Evolutionary conservation across 1,140 invertebrate species (phyloP).

Genomic region (Ceratosolen fusciceps): DNA sequence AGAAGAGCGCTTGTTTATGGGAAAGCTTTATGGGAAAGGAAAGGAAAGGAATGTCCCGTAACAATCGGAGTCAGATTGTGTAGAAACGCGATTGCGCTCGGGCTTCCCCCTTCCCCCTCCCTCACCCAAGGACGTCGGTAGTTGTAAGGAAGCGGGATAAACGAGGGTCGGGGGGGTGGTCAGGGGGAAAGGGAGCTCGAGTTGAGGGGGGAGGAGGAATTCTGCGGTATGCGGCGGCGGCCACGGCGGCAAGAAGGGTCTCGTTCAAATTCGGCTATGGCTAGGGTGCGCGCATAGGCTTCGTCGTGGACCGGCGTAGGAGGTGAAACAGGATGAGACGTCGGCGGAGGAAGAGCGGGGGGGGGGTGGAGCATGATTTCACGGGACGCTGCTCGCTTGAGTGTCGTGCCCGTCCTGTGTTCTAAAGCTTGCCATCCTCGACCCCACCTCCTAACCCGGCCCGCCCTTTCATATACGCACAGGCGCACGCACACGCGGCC

Average conservation of each 20-base stretch:
- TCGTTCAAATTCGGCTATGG: not conserved
- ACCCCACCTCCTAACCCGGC: no score
- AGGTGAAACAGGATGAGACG: no score
- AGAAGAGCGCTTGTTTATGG: not conserved
- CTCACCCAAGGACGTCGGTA: no score
- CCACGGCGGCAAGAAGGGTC: not conserved
- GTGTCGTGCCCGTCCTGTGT: constrained; percentile 56
- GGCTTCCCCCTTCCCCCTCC: not conserved
- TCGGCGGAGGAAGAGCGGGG: constrained; percentile 46
- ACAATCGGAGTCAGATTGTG: not conserved
- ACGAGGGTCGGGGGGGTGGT: not conserved
- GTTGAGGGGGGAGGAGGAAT: not conserved
- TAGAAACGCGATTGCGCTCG: not conserved
- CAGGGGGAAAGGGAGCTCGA: not conserved
- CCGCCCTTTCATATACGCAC: no score
- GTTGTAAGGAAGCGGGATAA: no score
- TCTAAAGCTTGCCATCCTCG: no score
- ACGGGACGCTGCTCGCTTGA: constrained; percentile 64
- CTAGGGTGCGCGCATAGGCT: not conserved
- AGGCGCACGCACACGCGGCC: no score
- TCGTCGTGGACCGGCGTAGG: no score
- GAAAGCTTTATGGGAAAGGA: not conserved
- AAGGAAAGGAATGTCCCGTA: not conserved
- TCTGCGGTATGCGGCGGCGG: constrained; percentile 11
- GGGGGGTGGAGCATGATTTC: constrained; percentile 62